A percentile compares a stretch with the other conserved stretches of the same genome.
These are phyloP conservation scores for Strix aluco DNA, from an alignment of 2,113 vertebrate genomes.

Conservation along the genomic window DNA sequence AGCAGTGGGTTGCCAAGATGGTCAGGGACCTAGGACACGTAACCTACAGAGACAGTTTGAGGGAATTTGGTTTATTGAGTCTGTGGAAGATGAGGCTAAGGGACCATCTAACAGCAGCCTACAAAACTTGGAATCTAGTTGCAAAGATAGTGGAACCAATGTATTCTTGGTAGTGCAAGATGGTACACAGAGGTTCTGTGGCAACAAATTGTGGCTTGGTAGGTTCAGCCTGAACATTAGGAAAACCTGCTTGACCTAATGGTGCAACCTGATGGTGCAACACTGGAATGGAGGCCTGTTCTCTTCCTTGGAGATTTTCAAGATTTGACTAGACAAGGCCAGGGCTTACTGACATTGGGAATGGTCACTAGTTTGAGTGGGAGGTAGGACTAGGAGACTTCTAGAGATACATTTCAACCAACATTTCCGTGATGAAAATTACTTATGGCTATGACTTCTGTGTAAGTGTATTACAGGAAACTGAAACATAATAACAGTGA, in stretches of 20 bases:
- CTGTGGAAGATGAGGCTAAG: background rate
- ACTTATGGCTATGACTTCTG: background rate
- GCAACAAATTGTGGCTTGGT: background rate
- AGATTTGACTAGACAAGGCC: background rate
- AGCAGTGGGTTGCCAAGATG: background rate
- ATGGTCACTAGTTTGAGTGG: background rate
- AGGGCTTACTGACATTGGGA: background rate
- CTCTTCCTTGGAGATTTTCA: background rate
- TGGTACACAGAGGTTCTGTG: background rate
- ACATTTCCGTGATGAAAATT: background rate
- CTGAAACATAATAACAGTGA: background rate
- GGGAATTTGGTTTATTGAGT: background rate
- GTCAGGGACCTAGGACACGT: background rate
- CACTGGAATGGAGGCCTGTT: background rate
- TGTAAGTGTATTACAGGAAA: background rate
- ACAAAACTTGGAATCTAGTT: background rate
- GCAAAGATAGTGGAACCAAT: background rate
- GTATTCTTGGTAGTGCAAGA: background rate
- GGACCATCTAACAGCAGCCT: background rate
- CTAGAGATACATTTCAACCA: background rate
- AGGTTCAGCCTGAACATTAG: background rate
- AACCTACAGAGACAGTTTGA: background rate
- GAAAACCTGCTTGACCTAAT: background rate
- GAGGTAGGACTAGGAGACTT: background rate
- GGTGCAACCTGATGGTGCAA: background rate